Conservation (phyloP, 2,113 vertebrate species). For the Paramormyrops kingsleyae region DNA sequence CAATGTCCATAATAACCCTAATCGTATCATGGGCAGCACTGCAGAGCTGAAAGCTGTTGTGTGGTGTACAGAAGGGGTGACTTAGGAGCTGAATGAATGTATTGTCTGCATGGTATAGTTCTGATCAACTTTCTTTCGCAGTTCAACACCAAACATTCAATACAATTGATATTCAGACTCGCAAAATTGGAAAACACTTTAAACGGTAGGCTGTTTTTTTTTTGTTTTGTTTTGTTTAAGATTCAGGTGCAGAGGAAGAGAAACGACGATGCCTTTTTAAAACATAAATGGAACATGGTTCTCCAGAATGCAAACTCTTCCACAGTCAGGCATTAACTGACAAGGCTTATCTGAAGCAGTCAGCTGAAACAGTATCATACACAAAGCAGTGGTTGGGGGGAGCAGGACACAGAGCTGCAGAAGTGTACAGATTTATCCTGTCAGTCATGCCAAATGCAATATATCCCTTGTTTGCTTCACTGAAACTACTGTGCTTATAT, state of each 20-base stretch:
- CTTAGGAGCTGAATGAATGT: background rate
- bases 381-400: background rate
- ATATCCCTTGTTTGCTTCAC: background rate
- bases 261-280: conserved; percentile 16
- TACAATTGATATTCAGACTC: background rate
- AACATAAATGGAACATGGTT: conserved; percentile 18
- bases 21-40: background rate
- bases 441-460: background rate
- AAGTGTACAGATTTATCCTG: background rate
- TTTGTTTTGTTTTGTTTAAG: background rate
- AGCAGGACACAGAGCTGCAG: background rate
- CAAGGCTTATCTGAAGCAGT: conserved; percentile 27
- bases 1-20: background rate
- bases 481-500: background rate
- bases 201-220: background rate
- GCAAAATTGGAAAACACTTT: background rate
- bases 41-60: background rate
- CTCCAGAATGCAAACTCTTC: conserved; percentile 17
- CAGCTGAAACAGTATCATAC: conserved; percentile 22
- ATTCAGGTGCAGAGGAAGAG: background rate
- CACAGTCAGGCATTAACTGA: conserved; percentile 18
- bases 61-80: background rate
- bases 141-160: background rate
- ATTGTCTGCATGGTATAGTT: background rate
- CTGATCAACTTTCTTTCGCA: background rate